Evolutionary conservation across 2,797 vertebrate genomes (phyloP).

Genomic region (Myioborus miniatus): DNA sequence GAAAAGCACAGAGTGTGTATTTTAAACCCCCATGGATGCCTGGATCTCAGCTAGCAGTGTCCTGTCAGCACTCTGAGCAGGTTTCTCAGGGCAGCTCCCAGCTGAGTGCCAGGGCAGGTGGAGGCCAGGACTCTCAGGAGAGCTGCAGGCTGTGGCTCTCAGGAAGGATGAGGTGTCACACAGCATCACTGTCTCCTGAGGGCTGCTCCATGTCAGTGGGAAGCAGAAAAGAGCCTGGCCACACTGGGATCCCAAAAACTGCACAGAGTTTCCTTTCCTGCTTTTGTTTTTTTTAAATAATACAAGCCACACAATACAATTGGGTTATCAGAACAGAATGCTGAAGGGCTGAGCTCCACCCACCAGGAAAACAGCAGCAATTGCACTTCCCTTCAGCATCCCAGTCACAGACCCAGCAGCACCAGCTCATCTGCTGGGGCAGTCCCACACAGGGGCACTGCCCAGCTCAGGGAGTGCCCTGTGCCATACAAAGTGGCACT

Average conservation of each 20-base stretch:
- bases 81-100: background rate
- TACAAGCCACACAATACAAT: background rate
- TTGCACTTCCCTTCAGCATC: background rate
- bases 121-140: background rate
- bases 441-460: background rate
- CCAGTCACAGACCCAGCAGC: background rate
- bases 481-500: too few species aligned
- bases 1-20: background rate
- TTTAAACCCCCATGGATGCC: background rate
- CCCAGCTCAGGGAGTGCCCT: too few species aligned
- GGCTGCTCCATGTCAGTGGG: background rate
- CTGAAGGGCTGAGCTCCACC: background rate
- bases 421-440: background rate
- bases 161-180: background rate
- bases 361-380: background rate
- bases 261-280: conserved; percentile 24
- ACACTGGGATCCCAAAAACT: background rate
- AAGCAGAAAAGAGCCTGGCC: background rate
- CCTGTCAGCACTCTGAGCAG: background rate
- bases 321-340: background rate
- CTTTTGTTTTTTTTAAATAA: conserved; percentile 15
- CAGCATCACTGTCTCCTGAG: conserved; percentile 1
- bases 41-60: background rate
- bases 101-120: background rate
- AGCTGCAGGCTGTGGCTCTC: background rate